Percentiles rank a stretch among this genome's conserved stretches.
These are phyloP conservation scores for Serrognathus titanus DNA, from an alignment of 2,888 invertebrate genomes.

Conservation along the genomic window DNA sequence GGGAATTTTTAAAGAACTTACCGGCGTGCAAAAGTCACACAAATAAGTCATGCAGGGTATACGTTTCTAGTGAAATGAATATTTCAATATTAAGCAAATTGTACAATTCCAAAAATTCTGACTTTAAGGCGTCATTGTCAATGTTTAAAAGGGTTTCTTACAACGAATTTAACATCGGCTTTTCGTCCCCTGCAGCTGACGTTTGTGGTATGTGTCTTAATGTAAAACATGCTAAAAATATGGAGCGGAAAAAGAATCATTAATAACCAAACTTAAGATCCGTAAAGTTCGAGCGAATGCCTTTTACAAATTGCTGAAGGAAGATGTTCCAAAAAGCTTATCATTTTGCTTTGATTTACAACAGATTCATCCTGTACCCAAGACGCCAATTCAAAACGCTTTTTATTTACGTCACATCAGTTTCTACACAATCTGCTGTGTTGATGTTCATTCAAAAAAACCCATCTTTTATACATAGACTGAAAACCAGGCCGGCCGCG, in stretches of 20 bases:
- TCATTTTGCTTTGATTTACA: conserved; percentile 14
- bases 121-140: too few species aligned
- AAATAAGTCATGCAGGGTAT: conserved; percentile 6
- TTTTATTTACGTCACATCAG: too few species aligned
- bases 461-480: conserved; percentile 20
- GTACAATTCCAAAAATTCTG: too few species aligned
- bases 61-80: too few species aligned
- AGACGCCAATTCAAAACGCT: too few species aligned
- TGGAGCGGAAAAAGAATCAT: conserved; percentile 1
- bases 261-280: conserved; percentile 1
- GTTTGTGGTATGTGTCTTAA: conserved; percentile 1
- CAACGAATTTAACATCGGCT: too few species aligned
- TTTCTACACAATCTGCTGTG: too few species aligned
- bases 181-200: conserved; percentile 4
- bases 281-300: conserved; percentile 5
- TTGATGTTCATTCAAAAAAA: too few species aligned
- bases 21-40: conserved; percentile 7
- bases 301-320: too few species aligned
- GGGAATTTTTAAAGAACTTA: conserved; percentile 6
- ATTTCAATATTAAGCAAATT: too few species aligned
- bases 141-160: too few species aligned
- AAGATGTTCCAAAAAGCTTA: conserved; percentile 2
- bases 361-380: too few species aligned
- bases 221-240: conserved; percentile 5
- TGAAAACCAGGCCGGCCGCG: conserved; percentile 11